Evolutionary conservation across 1,140 invertebrate species (phyloP).

Genomic region (Zophobas morio): DNA sequence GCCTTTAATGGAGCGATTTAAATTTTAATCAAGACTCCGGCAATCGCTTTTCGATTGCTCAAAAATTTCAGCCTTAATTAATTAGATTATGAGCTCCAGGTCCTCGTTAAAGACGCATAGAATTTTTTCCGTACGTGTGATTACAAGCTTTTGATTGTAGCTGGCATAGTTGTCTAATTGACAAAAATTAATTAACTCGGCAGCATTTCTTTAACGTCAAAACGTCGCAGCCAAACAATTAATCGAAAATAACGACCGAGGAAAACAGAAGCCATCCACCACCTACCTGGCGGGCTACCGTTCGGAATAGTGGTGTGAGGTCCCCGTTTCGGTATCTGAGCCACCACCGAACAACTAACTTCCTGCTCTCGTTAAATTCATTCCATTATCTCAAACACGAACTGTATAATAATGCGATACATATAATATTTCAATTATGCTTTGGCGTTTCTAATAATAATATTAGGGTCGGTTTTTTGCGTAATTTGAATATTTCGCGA

Average conservation of each 20-base stretch:
- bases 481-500: too few relatives aligned
- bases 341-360: slow-evolving; percentile 14
- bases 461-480: not conserved
- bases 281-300: slow-evolving; percentile 45
- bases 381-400: slow-evolving; percentile 35
- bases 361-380: slow-evolving; percentile 33
- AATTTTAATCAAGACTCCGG: slow-evolving; percentile 27
- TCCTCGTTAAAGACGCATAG: not conserved
- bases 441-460: slow-evolving; percentile 27
- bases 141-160: slow-evolving; percentile 6
- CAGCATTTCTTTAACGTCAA: slow-evolving; percentile 46
- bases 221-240: slow-evolving; percentile 40
- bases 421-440: slow-evolving; percentile 34
- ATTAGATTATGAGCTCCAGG: not conserved
- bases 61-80: slow-evolving; percentile 29
- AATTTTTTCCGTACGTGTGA: not conserved
- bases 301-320: slow-evolving; percentile 44
- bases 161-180: slow-evolving; percentile 12
- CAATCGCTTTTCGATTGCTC: slow-evolving; percentile 5
- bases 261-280: slow-evolving; percentile 11
- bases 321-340: slow-evolving; percentile 13
- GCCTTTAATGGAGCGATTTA: slow-evolving; percentile 13
- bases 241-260: slow-evolving; percentile 44
- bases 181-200: slow-evolving; percentile 47
- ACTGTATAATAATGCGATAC: slow-evolving; percentile 32